Evolutionary conservation across 2,888 invertebrate genomes (phyloP).

Genomic region (Notodonta dromedarius): DNA sequence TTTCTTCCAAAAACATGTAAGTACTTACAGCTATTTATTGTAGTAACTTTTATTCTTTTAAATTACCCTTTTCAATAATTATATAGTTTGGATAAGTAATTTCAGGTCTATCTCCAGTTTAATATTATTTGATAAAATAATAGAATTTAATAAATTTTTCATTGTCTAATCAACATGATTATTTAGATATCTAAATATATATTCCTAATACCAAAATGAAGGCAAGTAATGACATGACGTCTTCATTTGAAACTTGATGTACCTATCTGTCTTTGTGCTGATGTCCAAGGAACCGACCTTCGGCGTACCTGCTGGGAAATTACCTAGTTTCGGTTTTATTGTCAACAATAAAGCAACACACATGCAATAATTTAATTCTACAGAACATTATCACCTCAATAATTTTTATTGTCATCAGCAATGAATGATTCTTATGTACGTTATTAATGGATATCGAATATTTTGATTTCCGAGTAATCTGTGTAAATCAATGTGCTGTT

Average conservation of each 20-base stretch:
- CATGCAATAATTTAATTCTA: slow-evolving; percentile 1
- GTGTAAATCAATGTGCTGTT: slow-evolving; percentile 39
- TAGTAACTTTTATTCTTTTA: no score
- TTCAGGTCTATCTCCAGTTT: no score
- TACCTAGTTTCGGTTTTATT: background rate
- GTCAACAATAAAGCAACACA: background rate
- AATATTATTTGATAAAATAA: no score
- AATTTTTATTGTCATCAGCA: slow-evolving; percentile 6
- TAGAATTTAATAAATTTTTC: no score
- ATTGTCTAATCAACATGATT: no score
- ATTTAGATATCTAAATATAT: no score
- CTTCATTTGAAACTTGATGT: background rate
- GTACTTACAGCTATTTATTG: no score
- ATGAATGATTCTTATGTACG: slow-evolving; percentile 18
- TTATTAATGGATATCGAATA: slow-evolving; percentile 11
- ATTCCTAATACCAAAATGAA: no score
- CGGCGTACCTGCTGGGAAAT: background rate
- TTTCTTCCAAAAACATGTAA: no score
- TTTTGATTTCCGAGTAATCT: slow-evolving; percentile 37
- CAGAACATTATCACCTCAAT: slow-evolving; percentile 8
- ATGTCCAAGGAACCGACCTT: background rate
- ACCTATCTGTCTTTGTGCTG: background rate
- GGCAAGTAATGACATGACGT: no score
- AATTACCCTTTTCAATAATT: no score
- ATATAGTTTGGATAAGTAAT: no score